phyloP scores from a whole-genome alignment of 2,113 vertebrate genomes.

The Zosterops japonicus region DNA sequence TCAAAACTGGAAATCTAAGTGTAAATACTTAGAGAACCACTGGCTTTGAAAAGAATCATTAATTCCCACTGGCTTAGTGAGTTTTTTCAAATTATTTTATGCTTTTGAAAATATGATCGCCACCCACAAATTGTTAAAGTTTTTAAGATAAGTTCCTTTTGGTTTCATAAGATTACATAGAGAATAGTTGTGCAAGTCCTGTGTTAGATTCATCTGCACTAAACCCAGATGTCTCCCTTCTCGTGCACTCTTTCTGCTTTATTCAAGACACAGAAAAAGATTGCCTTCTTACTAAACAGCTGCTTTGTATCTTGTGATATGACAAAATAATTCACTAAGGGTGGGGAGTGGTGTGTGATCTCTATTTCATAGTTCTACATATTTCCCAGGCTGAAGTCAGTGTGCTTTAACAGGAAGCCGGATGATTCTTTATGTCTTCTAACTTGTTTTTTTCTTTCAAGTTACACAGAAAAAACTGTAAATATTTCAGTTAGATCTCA shows the following conservation, averaged over 20 bases:
- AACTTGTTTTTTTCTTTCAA: background rate
- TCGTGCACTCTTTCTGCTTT: background rate
- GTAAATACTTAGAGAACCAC: background rate
- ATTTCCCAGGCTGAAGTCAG: background rate
- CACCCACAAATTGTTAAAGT: background rate
- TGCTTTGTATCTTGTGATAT: background rate
- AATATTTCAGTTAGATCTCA: background rate
- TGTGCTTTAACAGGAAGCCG: background rate
- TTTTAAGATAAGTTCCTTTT: background rate
- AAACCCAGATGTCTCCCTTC: background rate
- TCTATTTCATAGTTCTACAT: background rate
- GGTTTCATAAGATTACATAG: background rate
- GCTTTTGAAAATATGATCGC: background rate
- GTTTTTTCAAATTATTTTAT: background rate
- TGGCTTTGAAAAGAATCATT: background rate
- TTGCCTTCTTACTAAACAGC: background rate
- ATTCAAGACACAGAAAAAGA: background rate
- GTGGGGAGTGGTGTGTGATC: background rate
- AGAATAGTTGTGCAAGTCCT: background rate
- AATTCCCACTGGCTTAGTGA: background rate
- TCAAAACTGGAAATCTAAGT: background rate
- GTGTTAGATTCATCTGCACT: background rate
- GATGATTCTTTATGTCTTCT: background rate
- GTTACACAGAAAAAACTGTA: background rate
- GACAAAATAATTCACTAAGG: background rate